phyloP scores from a whole-genome alignment of 2,113 vertebrate species.

The Mystacornis crossleyi region DNA sequence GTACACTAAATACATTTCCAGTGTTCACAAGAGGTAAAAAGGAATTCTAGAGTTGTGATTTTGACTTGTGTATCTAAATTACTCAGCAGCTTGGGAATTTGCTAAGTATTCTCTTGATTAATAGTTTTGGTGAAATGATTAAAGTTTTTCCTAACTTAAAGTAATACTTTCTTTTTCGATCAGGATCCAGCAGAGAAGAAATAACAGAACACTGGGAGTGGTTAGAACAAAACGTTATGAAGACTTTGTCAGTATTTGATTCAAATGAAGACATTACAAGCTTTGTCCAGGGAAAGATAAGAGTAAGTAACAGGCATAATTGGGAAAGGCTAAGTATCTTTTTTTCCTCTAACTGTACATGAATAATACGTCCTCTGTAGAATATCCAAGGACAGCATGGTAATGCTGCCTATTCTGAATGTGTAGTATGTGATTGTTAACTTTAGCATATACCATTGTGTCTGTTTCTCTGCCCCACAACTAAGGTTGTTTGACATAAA shows the following conservation, averaged over 20 bases:
- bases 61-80: not conserved
- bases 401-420: not conserved
- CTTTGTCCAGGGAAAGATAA: slow-evolving; percentile 97
- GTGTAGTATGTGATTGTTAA: not conserved
- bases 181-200: slow-evolving; percentile 92
- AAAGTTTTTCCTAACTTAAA: not conserved
- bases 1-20: not conserved
- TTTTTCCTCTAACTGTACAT: not conserved
- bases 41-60: not conserved
- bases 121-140: not conserved
- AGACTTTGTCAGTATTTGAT: slow-evolving; percentile 94
- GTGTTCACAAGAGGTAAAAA: not conserved
- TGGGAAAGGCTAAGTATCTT: not conserved
- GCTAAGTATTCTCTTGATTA: not conserved
- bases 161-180: slow-evolving; percentile 7
- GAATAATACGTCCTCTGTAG: not conserved
- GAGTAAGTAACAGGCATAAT: slow-evolving; percentile 78
- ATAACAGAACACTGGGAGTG: slow-evolving; percentile 95
- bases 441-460: not conserved
- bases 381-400: not conserved
- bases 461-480: not conserved
- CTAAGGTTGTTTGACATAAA: not conserved
- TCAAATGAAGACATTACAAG: slow-evolving; percentile 97
- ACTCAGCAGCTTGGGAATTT: not conserved
- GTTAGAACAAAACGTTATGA: slow-evolving; percentile 95